A percentile compares a stretch with the other conserved stretches of the same genome.
Conservation (phyloP, 1,140 invertebrate genomes). For the Bombyx mandarina region DNA sequence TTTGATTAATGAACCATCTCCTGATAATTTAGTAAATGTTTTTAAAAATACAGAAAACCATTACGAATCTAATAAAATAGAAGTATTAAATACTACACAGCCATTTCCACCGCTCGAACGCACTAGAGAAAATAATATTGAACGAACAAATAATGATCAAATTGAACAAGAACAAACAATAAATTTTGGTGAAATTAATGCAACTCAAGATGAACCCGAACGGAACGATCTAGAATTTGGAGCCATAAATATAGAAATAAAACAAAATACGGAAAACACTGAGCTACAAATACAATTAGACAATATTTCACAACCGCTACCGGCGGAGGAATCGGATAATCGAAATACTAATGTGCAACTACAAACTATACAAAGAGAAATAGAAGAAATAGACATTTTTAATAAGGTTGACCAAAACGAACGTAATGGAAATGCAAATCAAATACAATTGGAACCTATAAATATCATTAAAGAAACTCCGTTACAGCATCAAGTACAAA, state of each 20-base stretch:
- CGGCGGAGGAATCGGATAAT: too few relatives aligned
- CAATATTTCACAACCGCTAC: too few relatives aligned
- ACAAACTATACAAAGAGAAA: too few relatives aligned
- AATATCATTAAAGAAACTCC: too few relatives aligned
- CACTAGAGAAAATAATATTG: neutral
- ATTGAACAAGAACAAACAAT: neutral
- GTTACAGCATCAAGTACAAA: too few relatives aligned
- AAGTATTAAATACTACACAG: neutral
- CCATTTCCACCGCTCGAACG: neutral
- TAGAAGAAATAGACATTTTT: too few relatives aligned
- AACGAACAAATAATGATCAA: neutral
- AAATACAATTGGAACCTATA: too few relatives aligned
- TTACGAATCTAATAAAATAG: neutral
- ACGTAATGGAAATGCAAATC: too few relatives aligned
- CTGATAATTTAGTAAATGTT: neutral
- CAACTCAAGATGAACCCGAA: neutral
- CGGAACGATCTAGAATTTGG: too few relatives aligned
- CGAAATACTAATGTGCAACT: too few relatives aligned
- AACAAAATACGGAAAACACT: neutral
- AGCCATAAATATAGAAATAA: neutral
- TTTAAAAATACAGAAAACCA: conserved; percentile 1
- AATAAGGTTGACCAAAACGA: too few relatives aligned
- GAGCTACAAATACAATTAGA: too few relatives aligned
- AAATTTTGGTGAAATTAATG: neutral
- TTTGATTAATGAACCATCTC: neutral